Conservation (phyloP, 2,888 invertebrate species). For the Amphipyra berbera region DNA sequence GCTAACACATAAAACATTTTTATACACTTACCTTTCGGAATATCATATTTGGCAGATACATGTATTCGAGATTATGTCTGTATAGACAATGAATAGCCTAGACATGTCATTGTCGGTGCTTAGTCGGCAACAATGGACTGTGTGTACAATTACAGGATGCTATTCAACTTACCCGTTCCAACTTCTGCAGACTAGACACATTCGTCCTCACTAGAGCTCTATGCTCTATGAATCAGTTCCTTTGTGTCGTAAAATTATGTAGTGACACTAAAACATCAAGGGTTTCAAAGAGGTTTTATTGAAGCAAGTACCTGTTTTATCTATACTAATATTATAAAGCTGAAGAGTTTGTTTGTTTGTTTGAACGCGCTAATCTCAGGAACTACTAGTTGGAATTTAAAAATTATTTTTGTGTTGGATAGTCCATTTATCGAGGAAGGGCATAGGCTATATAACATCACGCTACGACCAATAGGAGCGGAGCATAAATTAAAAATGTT, state of each 20-base stretch:
- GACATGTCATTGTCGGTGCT: constrained; percentile 30
- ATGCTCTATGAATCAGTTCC: constrained; percentile 11
- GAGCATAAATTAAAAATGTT: no score
- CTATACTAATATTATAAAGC: no score
- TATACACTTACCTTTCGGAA: not conserved
- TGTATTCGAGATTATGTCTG: constrained; percentile 2
- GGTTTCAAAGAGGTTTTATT: not conserved
- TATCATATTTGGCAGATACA: constrained; percentile 5
- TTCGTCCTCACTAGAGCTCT: constrained; percentile 27
- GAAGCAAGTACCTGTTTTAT: not conserved
- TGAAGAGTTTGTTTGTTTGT: no score
- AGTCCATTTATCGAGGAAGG: no score
- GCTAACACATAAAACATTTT: no score
- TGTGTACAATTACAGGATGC: constrained; percentile 32
- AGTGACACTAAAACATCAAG: no score
- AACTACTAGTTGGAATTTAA: no score
- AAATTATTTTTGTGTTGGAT: no score
- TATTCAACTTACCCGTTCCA: constrained; percentile 39
- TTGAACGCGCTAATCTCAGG: no score
- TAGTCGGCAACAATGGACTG: constrained; percentile 31
- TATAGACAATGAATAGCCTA: constrained; percentile 28
- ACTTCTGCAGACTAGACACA: constrained; percentile 30
- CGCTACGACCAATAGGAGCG: no score
- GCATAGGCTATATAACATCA: no score
- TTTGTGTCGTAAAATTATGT: constrained; percentile 14